phyloP scores from a whole-genome alignment of 1,140 invertebrate genomes.

The Lineus longissimus region DNA sequence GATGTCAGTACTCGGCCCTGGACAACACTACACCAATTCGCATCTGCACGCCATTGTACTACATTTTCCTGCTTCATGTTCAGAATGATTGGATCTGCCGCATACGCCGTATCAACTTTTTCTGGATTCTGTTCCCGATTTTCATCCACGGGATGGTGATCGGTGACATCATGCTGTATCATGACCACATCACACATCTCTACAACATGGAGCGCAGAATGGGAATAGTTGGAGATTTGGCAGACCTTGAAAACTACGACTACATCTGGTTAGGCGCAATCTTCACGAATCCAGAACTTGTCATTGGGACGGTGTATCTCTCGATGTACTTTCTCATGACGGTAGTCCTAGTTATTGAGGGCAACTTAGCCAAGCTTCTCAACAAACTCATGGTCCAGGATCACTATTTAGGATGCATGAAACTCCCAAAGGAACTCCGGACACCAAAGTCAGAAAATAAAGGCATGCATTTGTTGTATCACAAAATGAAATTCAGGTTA shows the following conservation, averaged over 20 bases:
- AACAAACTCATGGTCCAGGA: neutral
- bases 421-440: neutral
- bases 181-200: neutral
- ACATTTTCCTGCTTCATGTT: slow-evolving; percentile 8
- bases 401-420: slow-evolving; percentile 5
- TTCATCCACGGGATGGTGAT: slow-evolving; percentile 5
- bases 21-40: slow-evolving; percentile 5
- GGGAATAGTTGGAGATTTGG: slow-evolving; percentile 4
- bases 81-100: slow-evolving; percentile 1
- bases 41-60: slow-evolving; percentile 2
- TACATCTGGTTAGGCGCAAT: slow-evolving; percentile 5
- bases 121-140: slow-evolving; percentile 8
- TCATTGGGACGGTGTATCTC: slow-evolving; percentile 2
- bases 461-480: slow-evolving; percentile 2
- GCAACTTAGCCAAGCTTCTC: neutral
- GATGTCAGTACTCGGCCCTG: neutral
- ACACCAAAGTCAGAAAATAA: neutral
- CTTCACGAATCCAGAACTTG: slow-evolving; percentile 4
- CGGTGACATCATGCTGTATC: neutral
- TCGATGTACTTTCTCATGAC: slow-evolving; percentile 6
- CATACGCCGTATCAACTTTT: slow-evolving; percentile 1
- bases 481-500: slow-evolving; percentile 12
- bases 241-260: slow-evolving; percentile 7
- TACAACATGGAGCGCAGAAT: neutral
- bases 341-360: slow-evolving; percentile 1